Conservation (phyloP, 2,797 vertebrate genomes). For the Cryptoprocta ferox region DNA sequence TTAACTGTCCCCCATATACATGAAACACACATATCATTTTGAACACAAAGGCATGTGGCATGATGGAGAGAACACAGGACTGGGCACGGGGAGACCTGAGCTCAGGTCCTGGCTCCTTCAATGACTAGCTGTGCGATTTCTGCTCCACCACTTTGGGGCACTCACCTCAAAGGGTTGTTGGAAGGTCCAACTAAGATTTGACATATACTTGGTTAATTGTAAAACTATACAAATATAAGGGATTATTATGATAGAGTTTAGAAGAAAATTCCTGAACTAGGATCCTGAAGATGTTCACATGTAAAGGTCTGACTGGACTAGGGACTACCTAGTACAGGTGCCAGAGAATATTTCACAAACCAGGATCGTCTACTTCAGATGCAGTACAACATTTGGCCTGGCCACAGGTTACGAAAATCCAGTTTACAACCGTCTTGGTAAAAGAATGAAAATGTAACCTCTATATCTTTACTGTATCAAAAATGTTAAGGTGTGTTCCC, state of each 20-base stretch:
- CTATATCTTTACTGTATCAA: conserved; percentile 18
- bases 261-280: not conserved
- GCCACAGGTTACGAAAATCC: not conserved
- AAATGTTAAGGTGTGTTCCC: conserved; percentile 27
- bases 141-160: not conserved
- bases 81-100: not conserved
- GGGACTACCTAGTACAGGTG: not conserved
- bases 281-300: not conserved
- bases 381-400: not conserved
- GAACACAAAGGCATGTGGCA: not conserved
- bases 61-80: not conserved
- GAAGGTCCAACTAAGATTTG: not conserved
- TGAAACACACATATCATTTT: not conserved
- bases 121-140: not conserved
- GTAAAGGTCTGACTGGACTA: not conserved
- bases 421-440: not conserved
- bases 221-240: not conserved
- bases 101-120: not conserved
- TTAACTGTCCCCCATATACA: not conserved
- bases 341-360: not conserved
- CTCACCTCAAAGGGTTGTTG: not conserved
- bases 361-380: not conserved
- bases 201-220: not conserved
- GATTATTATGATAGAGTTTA: not conserved
- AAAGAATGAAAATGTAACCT: conserved; percentile 11